phyloP scores from a whole-genome alignment of 1,140 invertebrate species.

The Pygmarrhopalites habei region DNA sequence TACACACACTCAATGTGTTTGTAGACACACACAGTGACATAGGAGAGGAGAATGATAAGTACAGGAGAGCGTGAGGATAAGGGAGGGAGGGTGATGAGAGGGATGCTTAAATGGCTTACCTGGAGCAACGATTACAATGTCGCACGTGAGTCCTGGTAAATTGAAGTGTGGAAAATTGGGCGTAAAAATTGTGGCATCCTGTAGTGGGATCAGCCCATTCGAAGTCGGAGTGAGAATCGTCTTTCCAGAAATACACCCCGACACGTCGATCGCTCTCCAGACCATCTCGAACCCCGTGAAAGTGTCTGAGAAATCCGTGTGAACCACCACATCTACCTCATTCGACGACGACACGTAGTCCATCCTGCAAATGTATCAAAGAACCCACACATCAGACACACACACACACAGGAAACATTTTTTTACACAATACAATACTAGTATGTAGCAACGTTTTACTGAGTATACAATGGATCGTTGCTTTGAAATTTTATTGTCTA shows the following conservation, averaged over 20 bases:
- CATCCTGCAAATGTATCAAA: conserved; percentile 48
- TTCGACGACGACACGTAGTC: conserved; percentile 56
- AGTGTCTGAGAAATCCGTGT: conserved; percentile 61
- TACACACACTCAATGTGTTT: too few species aligned
- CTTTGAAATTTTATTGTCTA: too few species aligned
- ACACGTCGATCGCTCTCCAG: conserved; percentile 61
- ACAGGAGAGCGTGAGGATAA: too few species aligned
- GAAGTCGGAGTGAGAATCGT: conserved; percentile 33
- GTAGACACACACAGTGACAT: too few species aligned
- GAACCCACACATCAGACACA: too few species aligned
- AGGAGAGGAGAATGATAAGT: too few species aligned
- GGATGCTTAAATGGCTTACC: conserved; percentile 39
- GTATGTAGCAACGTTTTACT: too few species aligned
- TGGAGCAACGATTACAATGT: conserved; percentile 57
- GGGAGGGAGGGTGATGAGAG: background rate
- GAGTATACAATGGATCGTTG: too few species aligned
- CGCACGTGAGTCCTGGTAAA: conserved; percentile 58
- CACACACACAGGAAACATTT: too few species aligned
- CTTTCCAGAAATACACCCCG: conserved; percentile 52
- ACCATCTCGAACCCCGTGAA: conserved; percentile 56
- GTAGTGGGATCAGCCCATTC: conserved; percentile 39
- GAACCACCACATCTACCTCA: conserved; percentile 55
- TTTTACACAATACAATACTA: too few species aligned
- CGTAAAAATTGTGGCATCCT: conserved; percentile 44
- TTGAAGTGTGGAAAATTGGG: conserved; percentile 63